phyloP scores from a whole-genome alignment of 2,888 invertebrate species.

The Polia nebulosa region DNA sequence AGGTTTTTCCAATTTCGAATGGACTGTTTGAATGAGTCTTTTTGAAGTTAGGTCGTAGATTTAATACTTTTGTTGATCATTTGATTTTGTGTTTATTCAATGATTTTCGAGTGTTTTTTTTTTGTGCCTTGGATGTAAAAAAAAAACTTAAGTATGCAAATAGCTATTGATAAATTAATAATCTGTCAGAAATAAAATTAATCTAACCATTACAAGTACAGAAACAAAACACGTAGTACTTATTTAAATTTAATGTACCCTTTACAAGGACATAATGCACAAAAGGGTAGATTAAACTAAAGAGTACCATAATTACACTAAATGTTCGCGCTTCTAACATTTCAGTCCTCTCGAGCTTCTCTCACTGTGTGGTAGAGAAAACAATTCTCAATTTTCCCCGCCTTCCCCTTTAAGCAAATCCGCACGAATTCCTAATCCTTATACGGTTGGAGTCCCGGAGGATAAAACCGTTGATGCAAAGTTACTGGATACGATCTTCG shows the following conservation, averaged over 20 bases:
- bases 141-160: neutral
- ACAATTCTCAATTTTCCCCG: constrained; percentile 86
- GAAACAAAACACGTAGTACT: constrained; percentile 25
- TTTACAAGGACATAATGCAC: constrained; percentile 50
- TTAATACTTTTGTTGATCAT: constrained; percentile 3
- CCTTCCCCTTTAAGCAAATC: constrained; percentile 86
- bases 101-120: no score
- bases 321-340: constrained; percentile 74
- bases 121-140: no score
- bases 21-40: constrained; percentile 31
- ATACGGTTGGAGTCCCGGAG: constrained; percentile 80
- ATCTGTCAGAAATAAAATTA: neutral
- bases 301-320: constrained; percentile 75
- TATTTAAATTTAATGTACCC: constrained; percentile 27
- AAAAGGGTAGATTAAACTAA: constrained; percentile 65
- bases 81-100: neutral
- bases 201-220: neutral
- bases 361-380: constrained; percentile 82
- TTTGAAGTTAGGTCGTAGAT: constrained; percentile 18
- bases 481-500: constrained; percentile 72
- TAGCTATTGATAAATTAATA: neutral
- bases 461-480: constrained; percentile 77
- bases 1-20: constrained; percentile 48
- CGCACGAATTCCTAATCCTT: constrained; percentile 86
- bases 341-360: constrained; percentile 75